These are phyloP conservation scores for Sturnira hondurensis DNA, from an alignment of 2,113 vertebrate species.

Conservation along the genomic window DNA sequence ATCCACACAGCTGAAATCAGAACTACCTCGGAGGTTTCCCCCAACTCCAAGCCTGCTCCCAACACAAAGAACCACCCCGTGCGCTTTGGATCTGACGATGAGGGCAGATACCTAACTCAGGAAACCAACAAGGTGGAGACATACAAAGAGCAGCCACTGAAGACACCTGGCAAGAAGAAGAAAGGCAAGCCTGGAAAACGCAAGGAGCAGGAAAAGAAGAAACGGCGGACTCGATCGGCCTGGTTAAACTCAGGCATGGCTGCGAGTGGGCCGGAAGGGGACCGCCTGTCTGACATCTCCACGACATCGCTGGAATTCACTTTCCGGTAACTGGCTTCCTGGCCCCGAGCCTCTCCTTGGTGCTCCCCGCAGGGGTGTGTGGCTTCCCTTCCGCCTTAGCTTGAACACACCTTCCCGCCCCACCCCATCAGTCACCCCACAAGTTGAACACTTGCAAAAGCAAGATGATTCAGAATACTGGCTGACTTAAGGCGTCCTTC, in stretches of 20 bases:
- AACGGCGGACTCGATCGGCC: slow-evolving; percentile 86
- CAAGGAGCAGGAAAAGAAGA: slow-evolving; percentile 94
- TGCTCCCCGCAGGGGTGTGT: background rate
- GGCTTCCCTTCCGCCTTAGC: background rate
- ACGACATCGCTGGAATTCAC: slow-evolving; percentile 60
- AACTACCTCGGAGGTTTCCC: slow-evolving; percentile 79
- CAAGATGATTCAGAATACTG: background rate
- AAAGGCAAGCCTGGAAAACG: slow-evolving; percentile 90
- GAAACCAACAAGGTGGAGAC: slow-evolving; percentile 94
- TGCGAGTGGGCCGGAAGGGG: slow-evolving; percentile 75
- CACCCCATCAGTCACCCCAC: background rate
- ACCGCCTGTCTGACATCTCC: slow-evolving; percentile 73
- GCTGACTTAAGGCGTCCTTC: background rate
- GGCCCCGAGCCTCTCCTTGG: background rate
- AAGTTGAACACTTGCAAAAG: background rate
- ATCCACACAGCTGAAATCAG: slow-evolving; percentile 93
- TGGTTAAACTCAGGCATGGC: slow-evolving; percentile 54
- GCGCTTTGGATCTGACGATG: slow-evolving; percentile 84
- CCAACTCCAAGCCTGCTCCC: slow-evolving; percentile 88
- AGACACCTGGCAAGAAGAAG: slow-evolving; percentile 89
- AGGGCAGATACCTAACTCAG: slow-evolving; percentile 88
- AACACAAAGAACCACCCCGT: slow-evolving; percentile 90
- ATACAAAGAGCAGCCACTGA: slow-evolving; percentile 88
- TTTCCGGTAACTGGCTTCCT: slow-evolving; percentile 73
- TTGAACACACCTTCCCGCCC: background rate